These are phyloP conservation scores for Branchinecta lindahli DNA, from an alignment of 1,140 invertebrate species.

Conservation along the genomic window DNA sequence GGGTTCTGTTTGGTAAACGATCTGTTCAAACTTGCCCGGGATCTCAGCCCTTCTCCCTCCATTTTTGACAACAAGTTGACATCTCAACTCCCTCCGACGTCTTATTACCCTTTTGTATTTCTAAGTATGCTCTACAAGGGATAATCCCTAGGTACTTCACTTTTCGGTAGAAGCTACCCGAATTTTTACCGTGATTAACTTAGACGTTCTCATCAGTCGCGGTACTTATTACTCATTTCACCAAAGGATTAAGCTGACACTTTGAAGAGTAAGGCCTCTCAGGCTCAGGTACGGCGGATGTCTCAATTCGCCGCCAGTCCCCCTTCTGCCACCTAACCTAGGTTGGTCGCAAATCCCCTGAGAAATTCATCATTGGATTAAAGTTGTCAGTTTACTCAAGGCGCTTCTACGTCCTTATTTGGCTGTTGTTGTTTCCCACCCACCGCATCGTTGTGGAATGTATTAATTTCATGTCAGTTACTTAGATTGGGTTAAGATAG, in stretches of 20 bases:
- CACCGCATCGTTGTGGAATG: slow-evolving; percentile 7
- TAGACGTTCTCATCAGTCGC: not conserved
- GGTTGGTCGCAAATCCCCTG: not conserved
- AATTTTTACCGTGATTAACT: slow-evolving; percentile 5
- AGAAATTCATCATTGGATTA: slow-evolving; percentile 11
- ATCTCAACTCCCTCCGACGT: too few relatives aligned
- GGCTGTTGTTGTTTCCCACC: slow-evolving; percentile 2
- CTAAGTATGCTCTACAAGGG: not conserved
- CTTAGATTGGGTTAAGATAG: slow-evolving; percentile 8
- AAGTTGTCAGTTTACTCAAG: slow-evolving; percentile 1
- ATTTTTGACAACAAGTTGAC: too few relatives aligned
- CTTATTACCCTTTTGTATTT: too few relatives aligned
- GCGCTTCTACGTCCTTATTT: not conserved
- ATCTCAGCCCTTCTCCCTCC: too few relatives aligned
- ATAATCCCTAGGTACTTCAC: not conserved
- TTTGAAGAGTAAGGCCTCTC: not conserved
- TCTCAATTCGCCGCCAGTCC: not conserved
- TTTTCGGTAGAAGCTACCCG: not conserved
- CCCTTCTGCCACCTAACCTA: not conserved
- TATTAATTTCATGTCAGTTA: slow-evolving; percentile 9
- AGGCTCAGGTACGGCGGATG: not conserved
- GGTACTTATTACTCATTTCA: slow-evolving; percentile 6
- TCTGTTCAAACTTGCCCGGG: too few relatives aligned
- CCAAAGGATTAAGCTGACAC: slow-evolving; percentile 1
- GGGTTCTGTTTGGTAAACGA: too few relatives aligned